phyloP scores from a whole-genome alignment of 2,797 vertebrate genomes.

The Halcyon chelicuti region DNA sequence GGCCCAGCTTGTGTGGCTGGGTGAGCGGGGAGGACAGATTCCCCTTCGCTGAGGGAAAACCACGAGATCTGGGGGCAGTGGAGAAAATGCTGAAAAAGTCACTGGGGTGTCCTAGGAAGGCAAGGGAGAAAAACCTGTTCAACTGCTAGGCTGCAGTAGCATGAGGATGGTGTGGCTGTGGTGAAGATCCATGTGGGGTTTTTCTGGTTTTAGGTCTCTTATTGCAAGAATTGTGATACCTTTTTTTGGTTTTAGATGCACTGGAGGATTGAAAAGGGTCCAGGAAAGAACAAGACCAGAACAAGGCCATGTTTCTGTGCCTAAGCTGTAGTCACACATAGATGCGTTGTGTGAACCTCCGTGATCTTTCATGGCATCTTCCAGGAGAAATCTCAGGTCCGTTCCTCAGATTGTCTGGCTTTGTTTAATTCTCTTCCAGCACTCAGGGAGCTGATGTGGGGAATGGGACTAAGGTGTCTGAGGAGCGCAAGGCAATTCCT shows the following conservation, averaged over 20 bases:
- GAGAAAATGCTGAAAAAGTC: neutral
- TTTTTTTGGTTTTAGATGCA: neutral
- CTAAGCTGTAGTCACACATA: neutral
- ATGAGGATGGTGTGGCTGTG: neutral
- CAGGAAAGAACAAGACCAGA: neutral
- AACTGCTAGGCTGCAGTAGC: neutral
- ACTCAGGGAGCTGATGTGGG: neutral
- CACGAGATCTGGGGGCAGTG: fast-evolving
- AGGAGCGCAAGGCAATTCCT: neutral
- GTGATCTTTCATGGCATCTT: neutral
- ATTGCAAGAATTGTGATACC: too few relatives aligned
- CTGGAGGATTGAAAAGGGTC: neutral
- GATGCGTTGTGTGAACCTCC: neutral
- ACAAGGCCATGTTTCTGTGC: neutral
- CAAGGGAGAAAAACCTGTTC: neutral
- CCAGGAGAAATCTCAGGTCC: neutral
- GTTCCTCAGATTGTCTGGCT: neutral
- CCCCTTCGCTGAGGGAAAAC: too few relatives aligned
- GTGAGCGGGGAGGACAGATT: fast-evolving
- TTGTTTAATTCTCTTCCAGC: neutral
- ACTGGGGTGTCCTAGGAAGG: neutral
- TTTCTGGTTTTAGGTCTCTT: neutral
- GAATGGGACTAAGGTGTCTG: neutral
- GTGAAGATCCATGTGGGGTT: neutral
- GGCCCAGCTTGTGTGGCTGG: neutral